Evolutionary conservation across 2,113 vertebrate species (phyloP).

Genomic region (Ranitomeya variabilis): DNA sequence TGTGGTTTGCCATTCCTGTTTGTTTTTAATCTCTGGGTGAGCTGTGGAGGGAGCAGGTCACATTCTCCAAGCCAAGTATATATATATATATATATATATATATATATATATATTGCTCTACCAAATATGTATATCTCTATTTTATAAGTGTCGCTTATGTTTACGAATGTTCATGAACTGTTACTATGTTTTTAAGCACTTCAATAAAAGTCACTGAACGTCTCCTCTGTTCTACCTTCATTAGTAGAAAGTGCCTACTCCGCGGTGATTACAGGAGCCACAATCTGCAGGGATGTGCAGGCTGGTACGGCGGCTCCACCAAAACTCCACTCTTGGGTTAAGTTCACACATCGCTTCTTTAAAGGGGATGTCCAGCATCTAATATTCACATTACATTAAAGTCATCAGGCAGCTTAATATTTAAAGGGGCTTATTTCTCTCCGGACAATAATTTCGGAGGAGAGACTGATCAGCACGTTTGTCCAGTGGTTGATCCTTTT

Average conservation of each 20-base stretch:
- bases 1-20: not conserved
- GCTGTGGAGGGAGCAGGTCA: not conserved
- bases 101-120: constrained; percentile 39
- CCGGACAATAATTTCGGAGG: too few relatives aligned
- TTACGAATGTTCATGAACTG: constrained; percentile 72
- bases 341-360: too few relatives aligned
- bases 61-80: not conserved
- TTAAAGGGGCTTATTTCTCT: too few relatives aligned
- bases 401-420: too few relatives aligned
- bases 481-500: too few relatives aligned
- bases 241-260: not conserved
- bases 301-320: too few relatives aligned
- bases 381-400: too few relatives aligned
- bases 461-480: too few relatives aligned
- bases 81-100: constrained; percentile 33
- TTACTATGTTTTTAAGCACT: constrained; percentile 76
- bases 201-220: constrained; percentile 72
- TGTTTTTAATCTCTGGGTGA: not conserved
- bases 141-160: constrained; percentile 66
- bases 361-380: too few relatives aligned
- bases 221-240: not conserved
- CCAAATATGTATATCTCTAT: constrained; percentile 36
- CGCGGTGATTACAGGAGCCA: too few relatives aligned
- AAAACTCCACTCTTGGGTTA: too few relatives aligned
- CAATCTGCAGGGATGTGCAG: too few relatives aligned